phyloP scores from a whole-genome alignment of 2,113 vertebrate species.

The Mandrillus leucophaeus region DNA sequence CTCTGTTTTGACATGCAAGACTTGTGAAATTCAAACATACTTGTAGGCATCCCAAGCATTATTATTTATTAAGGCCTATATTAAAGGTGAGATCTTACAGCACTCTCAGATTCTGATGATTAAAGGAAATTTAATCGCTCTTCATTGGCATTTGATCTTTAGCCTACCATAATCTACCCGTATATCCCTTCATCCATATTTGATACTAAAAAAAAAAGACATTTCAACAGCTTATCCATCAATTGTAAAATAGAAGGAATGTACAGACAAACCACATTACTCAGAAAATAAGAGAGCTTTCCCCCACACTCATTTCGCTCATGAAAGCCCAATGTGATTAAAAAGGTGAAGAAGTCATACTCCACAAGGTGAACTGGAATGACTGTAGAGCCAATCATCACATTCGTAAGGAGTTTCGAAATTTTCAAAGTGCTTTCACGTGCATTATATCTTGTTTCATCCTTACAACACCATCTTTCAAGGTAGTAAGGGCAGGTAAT shows the following conservation, averaged over 20 bases:
- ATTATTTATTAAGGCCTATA: conserved; percentile 59
- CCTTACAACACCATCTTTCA: not conserved
- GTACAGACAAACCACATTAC: conserved; percentile 32
- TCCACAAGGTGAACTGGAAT: not conserved
- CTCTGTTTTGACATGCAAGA: conserved; percentile 71
- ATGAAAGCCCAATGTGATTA: not conserved
- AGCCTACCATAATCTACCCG: not conserved
- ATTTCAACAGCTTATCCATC: conserved; percentile 63
- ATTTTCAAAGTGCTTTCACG: not conserved
- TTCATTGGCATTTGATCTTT: conserved; percentile 66
- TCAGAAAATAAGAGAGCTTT: conserved; percentile 10
- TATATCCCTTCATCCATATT: conserved; percentile 39
- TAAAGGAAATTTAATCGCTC: conserved; percentile 61
- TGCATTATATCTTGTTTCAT: not conserved
- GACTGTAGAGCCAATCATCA: not conserved
- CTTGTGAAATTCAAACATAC: conserved; percentile 72
- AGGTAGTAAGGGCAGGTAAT: not conserved
- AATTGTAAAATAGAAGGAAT: not conserved
- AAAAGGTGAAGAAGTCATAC: not conserved
- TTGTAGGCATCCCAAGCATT: conserved; percentile 48
- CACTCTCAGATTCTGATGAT: conserved; percentile 61
- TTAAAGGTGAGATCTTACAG: conserved; percentile 63
- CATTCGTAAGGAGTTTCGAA: not conserved
- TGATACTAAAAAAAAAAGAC: conserved; percentile 42
- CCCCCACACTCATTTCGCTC: not conserved